These are phyloP conservation scores for Heliconius hermathena DNA, from an alignment of 1,140 invertebrate genomes.

Conservation along the genomic window DNA sequence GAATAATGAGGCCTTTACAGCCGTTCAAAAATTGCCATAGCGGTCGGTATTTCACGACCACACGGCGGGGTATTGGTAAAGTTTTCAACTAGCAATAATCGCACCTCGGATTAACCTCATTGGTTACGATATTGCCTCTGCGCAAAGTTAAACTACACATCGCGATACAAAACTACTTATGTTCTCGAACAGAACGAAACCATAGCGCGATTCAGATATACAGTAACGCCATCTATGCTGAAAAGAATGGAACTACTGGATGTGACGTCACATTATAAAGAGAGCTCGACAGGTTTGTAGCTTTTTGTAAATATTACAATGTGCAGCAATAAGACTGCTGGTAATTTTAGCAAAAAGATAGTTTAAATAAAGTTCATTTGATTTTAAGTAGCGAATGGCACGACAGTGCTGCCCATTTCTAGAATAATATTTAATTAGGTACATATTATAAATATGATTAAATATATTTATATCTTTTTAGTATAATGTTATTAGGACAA, in stretches of 20 bases:
- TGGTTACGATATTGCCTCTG: slow-evolving; percentile 93
- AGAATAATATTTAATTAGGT: too few relatives aligned
- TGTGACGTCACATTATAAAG: background rate
- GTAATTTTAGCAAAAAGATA: too few relatives aligned
- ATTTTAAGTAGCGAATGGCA: too few relatives aligned
- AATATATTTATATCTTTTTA: too few relatives aligned
- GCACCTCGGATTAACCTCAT: slow-evolving; percentile 93
- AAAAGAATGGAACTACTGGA: background rate
- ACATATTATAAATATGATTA: too few relatives aligned
- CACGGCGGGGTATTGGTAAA: slow-evolving; percentile 97
- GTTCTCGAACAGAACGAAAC: slow-evolving; percentile 22
- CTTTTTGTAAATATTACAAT: slow-evolving; percentile 6
- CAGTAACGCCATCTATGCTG: slow-evolving; percentile 42
- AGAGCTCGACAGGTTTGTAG: slow-evolving; percentile 19
- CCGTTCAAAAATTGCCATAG: slow-evolving; percentile 94
- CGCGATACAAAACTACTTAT: slow-evolving; percentile 26
- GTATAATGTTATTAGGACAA: too few relatives aligned
- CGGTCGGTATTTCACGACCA: slow-evolving; percentile 95
- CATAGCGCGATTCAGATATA: slow-evolving; percentile 38
- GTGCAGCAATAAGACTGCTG: background rate
- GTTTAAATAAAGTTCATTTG: too few relatives aligned
- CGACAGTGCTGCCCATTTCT: too few relatives aligned
- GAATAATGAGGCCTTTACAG: slow-evolving; percentile 63
- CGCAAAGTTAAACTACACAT: slow-evolving; percentile 83
- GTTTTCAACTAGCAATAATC: slow-evolving; percentile 96